These are phyloP conservation scores for Falco novaeseelandiae DNA, from an alignment of 2,797 vertebrate species.

Conservation along the genomic window DNA sequence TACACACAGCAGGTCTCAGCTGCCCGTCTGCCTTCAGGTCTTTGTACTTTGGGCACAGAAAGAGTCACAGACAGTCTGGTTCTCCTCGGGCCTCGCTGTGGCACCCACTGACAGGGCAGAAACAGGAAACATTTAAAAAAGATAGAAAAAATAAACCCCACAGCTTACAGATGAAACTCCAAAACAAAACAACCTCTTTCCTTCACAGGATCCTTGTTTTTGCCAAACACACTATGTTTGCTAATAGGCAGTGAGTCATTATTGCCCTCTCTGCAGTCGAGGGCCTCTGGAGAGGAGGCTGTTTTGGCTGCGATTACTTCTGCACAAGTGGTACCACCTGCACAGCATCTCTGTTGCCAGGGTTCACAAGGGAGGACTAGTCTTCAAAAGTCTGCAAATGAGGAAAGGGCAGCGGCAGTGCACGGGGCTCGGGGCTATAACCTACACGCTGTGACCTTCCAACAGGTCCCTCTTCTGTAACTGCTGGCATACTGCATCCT, in stretches of 20 bases:
- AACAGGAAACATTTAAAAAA: not conserved
- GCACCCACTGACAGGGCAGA: not conserved
- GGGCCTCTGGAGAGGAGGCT: not conserved
- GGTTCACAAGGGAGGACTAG: not conserved
- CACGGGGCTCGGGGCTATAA: not conserved
- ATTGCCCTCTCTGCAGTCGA: not conserved
- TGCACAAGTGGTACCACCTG: not conserved
- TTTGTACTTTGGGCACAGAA: not conserved
- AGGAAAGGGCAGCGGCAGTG: not conserved
- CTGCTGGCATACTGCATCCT: not conserved
- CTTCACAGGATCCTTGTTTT: not conserved
- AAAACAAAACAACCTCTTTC: not conserved
- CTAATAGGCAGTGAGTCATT: not conserved
- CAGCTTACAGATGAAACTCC: not conserved
- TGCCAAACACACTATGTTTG: not conserved
- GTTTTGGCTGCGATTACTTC: not conserved
- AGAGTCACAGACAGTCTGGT: not conserved
- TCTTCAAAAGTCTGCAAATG: not conserved
- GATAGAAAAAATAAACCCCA: not conserved
- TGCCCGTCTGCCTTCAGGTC: not conserved
- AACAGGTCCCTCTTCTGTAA: not conserved
- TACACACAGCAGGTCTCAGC: not conserved
- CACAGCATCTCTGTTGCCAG: constrained; percentile 6
- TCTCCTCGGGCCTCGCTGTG: not conserved
- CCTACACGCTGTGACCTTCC: not conserved